Conservation (phyloP, 2,113 vertebrate species). For the Castor canadensis region DNA sequence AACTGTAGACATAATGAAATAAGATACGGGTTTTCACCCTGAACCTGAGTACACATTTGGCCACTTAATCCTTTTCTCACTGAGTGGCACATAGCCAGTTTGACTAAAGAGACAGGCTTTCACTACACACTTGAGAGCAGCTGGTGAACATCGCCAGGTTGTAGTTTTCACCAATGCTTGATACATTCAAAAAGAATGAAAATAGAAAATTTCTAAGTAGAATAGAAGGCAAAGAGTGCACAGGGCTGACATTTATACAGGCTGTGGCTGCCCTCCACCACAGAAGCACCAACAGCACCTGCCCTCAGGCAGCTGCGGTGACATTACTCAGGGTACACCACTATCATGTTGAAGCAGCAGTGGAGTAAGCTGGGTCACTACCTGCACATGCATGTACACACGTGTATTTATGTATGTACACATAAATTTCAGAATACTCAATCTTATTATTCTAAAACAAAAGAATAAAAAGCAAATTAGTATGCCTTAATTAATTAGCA, state of each 20-base stretch:
- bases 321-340: rapidly evolving
- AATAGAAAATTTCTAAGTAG: neutral
- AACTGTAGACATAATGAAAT: neutral
- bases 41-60: neutral
- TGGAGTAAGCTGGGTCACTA: no score
- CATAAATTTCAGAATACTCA: neutral
- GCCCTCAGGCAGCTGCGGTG: no score
- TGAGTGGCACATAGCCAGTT: neutral
- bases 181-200: neutral
- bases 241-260: neutral
- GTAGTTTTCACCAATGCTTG: neutral
- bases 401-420: neutral
- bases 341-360: no score
- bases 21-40: neutral
- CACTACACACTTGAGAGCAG: neutral
- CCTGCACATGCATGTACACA: neutral
- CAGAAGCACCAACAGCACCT: no score
- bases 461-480: neutral
- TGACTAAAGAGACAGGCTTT: no score
- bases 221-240: no score
- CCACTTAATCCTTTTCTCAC: neutral
- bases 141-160: neutral
- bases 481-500: neutral
- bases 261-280: neutral
- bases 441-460: neutral